Evolutionary conservation across 2,113 vertebrate genomes (phyloP), one percentile per base, ranked within the genome.

Genomic region (Alligator mississippiensis): DNA sequence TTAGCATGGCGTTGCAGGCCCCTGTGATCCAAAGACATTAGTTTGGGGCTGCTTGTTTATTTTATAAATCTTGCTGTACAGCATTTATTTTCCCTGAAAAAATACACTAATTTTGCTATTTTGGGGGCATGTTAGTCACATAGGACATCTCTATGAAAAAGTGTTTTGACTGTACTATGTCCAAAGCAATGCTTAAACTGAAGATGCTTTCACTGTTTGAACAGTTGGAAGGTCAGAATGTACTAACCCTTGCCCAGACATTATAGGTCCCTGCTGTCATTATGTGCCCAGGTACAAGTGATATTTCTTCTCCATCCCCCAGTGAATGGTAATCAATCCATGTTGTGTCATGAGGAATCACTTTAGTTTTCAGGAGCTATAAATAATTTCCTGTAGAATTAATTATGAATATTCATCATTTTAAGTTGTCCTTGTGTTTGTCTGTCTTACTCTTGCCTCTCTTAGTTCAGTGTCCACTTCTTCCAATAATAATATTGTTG

Each of bases 281-380:
- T 82, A 47, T 18, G 3, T 78, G 9, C 47, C 47, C 9, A 47
- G 30, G 64, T 60, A 30, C 3, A 5, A 1, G 78, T 70, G 4
- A 19, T 59, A 47, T 64, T 63, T 25, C 25, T 77, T 81, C 85
- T 85, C 78, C 61, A 66, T 66, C 27, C 64, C 11, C 28, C 64
- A 79, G 27, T 6, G 76, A 63, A 81, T 10, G 58, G 70, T 22
- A 2, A 58, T 4, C 10, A 58, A 2, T 70, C 54, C 7, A 15
- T 0, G 0, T 10, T 75, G 38, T 15, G 16, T 82, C 84, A 61
- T 55, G 70, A 16, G 47, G 27, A 83, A 80, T 7, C 55, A 3
- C 0, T 60, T n/a, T 84, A 2, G 3, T 19, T 83, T 47, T 58
- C 55, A 77, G 70, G 38, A 72, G 61, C 38, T 19, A 74, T 47